A percentile compares a stretch with the other conserved stretches of the same genome.
Conservation (phyloP, 64 coral and sea anemone genomes). For the Stichodactyla helianthus region DNA sequence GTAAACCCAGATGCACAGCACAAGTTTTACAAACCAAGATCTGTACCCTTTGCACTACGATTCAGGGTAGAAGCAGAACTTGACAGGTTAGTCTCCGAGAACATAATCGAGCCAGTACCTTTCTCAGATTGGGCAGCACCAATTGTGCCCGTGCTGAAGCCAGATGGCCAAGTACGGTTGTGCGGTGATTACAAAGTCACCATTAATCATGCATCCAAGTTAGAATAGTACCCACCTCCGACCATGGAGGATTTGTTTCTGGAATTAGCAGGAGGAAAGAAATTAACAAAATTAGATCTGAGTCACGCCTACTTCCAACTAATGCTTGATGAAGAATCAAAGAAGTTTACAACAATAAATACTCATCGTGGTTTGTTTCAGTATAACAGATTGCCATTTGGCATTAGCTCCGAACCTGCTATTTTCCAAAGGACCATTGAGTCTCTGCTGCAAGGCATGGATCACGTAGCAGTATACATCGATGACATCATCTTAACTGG, state of each 20-base stretch:
- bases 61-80: slow-evolving; percentile 10
- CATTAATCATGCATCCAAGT: slow-evolving; percentile 17
- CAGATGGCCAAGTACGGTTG: not conserved
- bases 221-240: slow-evolving; percentile 18
- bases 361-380: slow-evolving; percentile 23
- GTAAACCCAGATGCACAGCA: slow-evolving; percentile 1
- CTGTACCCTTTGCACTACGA: slow-evolving; percentile 20
- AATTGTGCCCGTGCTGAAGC: slow-evolving; percentile 19
- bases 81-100: slow-evolving; percentile 7
- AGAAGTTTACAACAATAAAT: slow-evolving; percentile 35
- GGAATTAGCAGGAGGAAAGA: slow-evolving; percentile 24
- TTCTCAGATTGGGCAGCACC: slow-evolving; percentile 18
- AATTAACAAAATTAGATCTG: slow-evolving; percentile 21
- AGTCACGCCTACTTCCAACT: slow-evolving; percentile 17
- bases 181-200: slow-evolving; percentile 22
- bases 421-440: slow-evolving; percentile 46
- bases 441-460: not conserved
- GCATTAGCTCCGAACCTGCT: not conserved
- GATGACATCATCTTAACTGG: slow-evolving; percentile 33
- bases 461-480: slow-evolving; percentile 18
- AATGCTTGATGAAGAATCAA: slow-evolving; percentile 21
- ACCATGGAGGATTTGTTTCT: slow-evolving; percentile 36
- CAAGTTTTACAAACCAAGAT: slow-evolving; percentile 13
- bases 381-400: slow-evolving; percentile 26
- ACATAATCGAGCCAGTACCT: not conserved